Evolutionary conservation across 2,888 invertebrate species (phyloP).

Genomic region (Romanomermis culicivorax): DNA sequence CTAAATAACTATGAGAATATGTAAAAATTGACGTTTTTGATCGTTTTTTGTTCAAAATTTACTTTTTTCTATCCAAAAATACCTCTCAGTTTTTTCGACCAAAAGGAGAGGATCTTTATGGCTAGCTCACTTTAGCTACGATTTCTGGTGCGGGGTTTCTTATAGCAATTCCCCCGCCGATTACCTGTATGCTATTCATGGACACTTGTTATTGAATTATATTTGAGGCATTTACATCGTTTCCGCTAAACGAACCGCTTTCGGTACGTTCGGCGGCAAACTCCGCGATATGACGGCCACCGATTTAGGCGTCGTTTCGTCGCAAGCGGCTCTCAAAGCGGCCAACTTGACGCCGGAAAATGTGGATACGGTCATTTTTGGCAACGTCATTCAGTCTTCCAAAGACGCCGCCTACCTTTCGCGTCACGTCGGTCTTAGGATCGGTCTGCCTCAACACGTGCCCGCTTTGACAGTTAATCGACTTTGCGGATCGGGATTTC

Average conservation of each 20-base stretch:
- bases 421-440: constrained; percentile 61
- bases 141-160: too few relatives aligned
- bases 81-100: too few relatives aligned
- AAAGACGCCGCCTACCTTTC: constrained; percentile 63
- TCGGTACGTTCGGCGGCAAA: constrained; percentile 67
- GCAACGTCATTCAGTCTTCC: constrained; percentile 64
- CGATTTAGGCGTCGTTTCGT: constrained; percentile 46
- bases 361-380: constrained; percentile 69
- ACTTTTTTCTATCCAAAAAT: too few relatives aligned
- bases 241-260: constrained; percentile 84
- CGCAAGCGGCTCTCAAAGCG: constrained; percentile 37
- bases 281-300: constrained; percentile 34
- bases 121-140: too few relatives aligned
- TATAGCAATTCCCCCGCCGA: too few relatives aligned
- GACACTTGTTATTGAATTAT: neutral
- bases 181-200: too few relatives aligned
- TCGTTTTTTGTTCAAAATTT: too few relatives aligned
- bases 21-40: too few relatives aligned
- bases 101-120: too few relatives aligned
- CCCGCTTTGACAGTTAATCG: constrained; percentile 75
- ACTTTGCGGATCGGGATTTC: constrained; percentile 91
- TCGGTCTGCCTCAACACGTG: constrained; percentile 59
- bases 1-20: too few relatives aligned
- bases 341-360: constrained; percentile 56
- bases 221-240: constrained; percentile 38